These are phyloP conservation scores for Lacanobia oleracea DNA, from an alignment of 2,888 invertebrate species.

Conservation along the genomic window DNA sequence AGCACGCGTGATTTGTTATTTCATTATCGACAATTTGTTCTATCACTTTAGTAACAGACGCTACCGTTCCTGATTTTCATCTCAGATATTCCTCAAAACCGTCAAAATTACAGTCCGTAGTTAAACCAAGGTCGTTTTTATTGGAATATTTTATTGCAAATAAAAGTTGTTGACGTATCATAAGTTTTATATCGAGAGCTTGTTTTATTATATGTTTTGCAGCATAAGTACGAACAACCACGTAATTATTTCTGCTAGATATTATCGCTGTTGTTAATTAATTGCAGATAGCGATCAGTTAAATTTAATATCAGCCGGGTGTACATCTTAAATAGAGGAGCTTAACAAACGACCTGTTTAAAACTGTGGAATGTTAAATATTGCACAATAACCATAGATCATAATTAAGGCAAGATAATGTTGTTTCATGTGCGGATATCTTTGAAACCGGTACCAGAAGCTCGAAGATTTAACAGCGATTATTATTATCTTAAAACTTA, in stretches of 20 bases:
- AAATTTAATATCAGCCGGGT: conserved; percentile 50
- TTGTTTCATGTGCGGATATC: conserved; percentile 60
- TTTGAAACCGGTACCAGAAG: conserved; percentile 55
- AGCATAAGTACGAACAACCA: conserved; percentile 49
- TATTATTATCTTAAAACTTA: conserved; percentile 58
- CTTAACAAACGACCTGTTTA: conserved; percentile 57
- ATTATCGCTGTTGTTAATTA: conserved; percentile 66
- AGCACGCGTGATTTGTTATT: conserved; percentile 78
- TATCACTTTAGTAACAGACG: conserved; percentile 59
- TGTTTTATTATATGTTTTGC: conserved; percentile 61
- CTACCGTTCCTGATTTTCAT: conserved; percentile 54
- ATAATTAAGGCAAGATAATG: conserved; percentile 63
- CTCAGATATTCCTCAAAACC: conserved; percentile 53
- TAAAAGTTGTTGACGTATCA: conserved; percentile 69
- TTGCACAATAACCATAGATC: conserved; percentile 58
- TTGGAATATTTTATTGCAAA: conserved; percentile 65
- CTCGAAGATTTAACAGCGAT: conserved; percentile 54
- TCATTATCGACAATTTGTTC: conserved; percentile 71
- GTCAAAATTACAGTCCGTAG: conserved; percentile 60
- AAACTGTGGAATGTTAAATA: conserved; percentile 61
- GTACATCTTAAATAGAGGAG: conserved; percentile 39
- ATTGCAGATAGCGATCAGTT: conserved; percentile 65
- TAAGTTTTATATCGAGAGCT: conserved; percentile 63
- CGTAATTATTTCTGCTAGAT: conserved; percentile 64
- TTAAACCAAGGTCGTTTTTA: conserved; percentile 65